These are phyloP conservation scores for Thamnophis sirtalis DNA, from an alignment of 2,113 vertebrate genomes.

Conservation along the genomic window DNA sequence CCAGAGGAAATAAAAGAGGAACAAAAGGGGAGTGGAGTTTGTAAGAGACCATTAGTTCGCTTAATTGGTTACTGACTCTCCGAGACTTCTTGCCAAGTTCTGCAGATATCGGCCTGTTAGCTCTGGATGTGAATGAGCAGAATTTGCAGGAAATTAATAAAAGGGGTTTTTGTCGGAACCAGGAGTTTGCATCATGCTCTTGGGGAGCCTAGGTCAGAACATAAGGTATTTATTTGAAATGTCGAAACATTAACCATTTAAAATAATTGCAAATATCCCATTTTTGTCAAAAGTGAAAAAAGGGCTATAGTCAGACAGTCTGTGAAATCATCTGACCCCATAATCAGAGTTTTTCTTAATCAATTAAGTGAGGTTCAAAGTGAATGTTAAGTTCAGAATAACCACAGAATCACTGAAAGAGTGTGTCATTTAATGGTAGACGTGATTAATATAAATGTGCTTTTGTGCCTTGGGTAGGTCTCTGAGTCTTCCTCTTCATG, in stretches of 20 bases:
- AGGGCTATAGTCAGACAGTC: neutral
- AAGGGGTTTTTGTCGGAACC: no score
- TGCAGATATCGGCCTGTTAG: no score
- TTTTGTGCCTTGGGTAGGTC: neutral
- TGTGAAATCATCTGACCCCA: neutral
- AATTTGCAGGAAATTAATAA: no score
- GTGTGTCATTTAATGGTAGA: neutral
- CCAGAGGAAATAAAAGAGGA: no score
- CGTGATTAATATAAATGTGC: neutral
- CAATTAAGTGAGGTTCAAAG: neutral
- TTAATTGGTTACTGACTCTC: no score
- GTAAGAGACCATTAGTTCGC: no score
- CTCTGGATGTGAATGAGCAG: no score
- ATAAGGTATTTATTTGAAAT: neutral
- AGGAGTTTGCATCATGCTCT: no score
- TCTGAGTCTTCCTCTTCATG: neutral
- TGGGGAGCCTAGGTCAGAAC: no score
- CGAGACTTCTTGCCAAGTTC: no score
- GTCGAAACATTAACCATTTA: neutral
- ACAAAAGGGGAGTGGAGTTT: no score
- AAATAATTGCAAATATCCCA: neutral
- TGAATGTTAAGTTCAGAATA: neutral
- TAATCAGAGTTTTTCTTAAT: neutral
- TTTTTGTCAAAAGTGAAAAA: neutral
- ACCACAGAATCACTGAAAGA: neutral